Percentiles rank a stretch among this genome's conserved stretches.
Conservation (phyloP, 2,113 vertebrate species). For the Opisthocomus hoazin region DNA sequence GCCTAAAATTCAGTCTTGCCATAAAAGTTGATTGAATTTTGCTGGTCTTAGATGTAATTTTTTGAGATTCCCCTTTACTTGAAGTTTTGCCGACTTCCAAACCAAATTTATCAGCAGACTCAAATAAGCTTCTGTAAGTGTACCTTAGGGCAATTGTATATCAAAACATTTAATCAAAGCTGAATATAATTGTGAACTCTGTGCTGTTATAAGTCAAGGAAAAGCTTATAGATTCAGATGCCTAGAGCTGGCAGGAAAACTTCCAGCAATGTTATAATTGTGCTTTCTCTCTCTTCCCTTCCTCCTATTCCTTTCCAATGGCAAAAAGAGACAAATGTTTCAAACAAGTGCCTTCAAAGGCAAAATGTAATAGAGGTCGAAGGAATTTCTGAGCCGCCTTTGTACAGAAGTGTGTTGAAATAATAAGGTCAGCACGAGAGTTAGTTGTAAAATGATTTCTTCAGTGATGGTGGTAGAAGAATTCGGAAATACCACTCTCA, state of each 20-base stretch:
- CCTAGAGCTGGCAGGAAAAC: neutral
- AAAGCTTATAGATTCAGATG: neutral
- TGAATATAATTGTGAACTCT: neutral
- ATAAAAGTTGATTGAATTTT: neutral
- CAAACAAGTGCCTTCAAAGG: neutral
- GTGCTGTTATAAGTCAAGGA: neutral
- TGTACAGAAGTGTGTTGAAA: neutral
- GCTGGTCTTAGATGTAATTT: neutral
- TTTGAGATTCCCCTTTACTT: neutral
- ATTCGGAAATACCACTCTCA: neutral
- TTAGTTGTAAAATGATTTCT: neutral
- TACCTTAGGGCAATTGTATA: neutral
- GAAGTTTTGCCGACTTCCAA: neutral
- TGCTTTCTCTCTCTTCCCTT: neutral
- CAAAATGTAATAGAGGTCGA: neutral
- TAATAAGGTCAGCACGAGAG: neutral
- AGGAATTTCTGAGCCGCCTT: neutral
- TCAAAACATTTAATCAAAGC: neutral
- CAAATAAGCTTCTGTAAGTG: neutral
- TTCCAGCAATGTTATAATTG: neutral
- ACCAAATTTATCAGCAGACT: neutral
- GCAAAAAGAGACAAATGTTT: neutral
- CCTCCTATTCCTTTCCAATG: neutral
- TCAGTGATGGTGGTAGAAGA: neutral
- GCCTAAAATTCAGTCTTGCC: neutral